Base-by-base conservation (phyloP, 2,888 invertebrate species). In the Agriopis leucophaearia region DNA sequence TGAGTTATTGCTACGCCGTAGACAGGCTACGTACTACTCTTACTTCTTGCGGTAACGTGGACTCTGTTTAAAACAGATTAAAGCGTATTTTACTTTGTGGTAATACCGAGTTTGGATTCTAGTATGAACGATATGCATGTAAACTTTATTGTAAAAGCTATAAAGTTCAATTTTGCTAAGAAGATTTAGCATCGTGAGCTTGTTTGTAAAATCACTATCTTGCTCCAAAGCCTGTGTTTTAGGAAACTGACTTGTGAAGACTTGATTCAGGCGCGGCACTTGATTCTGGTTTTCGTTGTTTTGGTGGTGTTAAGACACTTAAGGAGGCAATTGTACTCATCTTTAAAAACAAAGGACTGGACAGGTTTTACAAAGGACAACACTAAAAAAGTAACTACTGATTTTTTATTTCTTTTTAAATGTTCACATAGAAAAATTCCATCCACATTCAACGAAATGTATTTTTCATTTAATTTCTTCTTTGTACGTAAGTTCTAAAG, bases 1-100 rank as follows among this genome's bases (percentile, higher is more conserved):
- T 75, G 73, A 74, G 70, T 74, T 74, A 73, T 71, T 72, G 72
- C 75, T 72, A 74, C 72, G 65, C 50, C 70, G 71, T 71, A 72
- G 73, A 70, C 71, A 64, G 27, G 42, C 61, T 58, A 67, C 54
- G 64, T 60, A 70, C 62, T 8, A 51, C 40, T 42, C 54, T 59
- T 38, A 47, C 38, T 58, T n/a, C 36, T 50, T 48, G 67, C 47
- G 47, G 62, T 35, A 63, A 61, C 50, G 35, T 61, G 9, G 40
- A 44, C 66, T 56, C 58, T 71, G 62, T 59, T 36, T 3, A 8
- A 1, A 18, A 7, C 1, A 0, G 7, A 7, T n/a, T 58, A 55
- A 38, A 42, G 58, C 18, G 3, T 47, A 52, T 13, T 13, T 44
- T 61, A 12, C 45, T 35, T 45, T 36, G 13, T 55, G 10, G 8